Evolutionary conservation across 64 coral and sea anemone species (phyloP).

Genomic region (Cladopsammia gracilis): DNA sequence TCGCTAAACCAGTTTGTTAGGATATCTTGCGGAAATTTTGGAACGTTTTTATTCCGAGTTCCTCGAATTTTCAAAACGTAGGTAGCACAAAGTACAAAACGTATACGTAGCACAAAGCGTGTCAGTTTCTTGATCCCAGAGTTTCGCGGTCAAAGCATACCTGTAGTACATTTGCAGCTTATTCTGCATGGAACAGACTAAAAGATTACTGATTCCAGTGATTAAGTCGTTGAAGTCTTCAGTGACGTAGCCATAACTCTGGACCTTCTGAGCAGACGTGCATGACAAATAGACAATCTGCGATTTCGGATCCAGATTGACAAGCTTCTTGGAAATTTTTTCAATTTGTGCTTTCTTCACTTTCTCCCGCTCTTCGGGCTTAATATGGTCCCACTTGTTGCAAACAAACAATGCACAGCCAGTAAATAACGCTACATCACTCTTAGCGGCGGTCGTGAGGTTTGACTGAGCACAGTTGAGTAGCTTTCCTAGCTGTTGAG

Average conservation of each 20-base stretch:
- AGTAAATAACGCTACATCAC: not conserved
- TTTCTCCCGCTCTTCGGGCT: not conserved
- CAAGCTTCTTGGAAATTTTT: not conserved
- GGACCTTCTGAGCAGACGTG: not conserved
- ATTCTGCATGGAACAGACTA: not conserved
- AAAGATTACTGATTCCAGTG: not conserved
- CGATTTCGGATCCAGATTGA: not conserved
- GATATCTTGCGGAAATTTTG: too few species aligned
- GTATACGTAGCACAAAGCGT: too few species aligned
- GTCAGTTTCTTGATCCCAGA: too few species aligned
- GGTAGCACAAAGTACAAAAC: too few species aligned
- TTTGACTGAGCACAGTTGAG: not conserved
- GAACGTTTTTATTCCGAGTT: too few species aligned
- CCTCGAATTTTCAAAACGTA: too few species aligned
- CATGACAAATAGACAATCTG: slow-evolving; percentile 2
- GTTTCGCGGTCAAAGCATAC: not conserved
- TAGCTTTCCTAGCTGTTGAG: not conserved
- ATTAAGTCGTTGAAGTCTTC: slow-evolving; percentile 1
- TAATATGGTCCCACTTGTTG: slow-evolving; percentile 24
- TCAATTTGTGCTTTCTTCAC: not conserved
- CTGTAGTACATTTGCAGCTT: slow-evolving; percentile 14
- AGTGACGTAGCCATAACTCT: not conserved
- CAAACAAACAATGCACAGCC: not conserved
- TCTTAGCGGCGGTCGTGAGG: not conserved
- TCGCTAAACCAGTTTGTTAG: too few species aligned